A percentile compares a stretch with the other conserved stretches of the same genome.
Conservation (phyloP, 1,140 invertebrate species). For the Portunus trituberculatus region DNA sequence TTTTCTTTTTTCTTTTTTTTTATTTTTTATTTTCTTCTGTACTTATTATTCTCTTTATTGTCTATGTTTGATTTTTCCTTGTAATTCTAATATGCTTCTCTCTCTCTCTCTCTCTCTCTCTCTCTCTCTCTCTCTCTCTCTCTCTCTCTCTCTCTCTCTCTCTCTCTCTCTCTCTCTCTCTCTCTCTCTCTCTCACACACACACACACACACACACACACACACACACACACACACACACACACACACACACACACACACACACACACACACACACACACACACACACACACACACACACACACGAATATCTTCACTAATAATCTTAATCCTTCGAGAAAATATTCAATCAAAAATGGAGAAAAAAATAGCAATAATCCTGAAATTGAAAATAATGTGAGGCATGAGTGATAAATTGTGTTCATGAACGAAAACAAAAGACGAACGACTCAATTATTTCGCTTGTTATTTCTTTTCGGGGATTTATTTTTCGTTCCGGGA, state of each 20-base stretch:
- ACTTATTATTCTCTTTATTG: neutral
- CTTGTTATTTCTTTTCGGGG: neutral
- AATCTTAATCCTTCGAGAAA: neutral
- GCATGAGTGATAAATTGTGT: neutral
- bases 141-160: conserved; percentile 16
- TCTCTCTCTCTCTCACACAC: neutral
- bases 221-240: neutral
- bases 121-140: conserved; percentile 8
- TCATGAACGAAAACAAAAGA: neutral
- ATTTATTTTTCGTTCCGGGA: neutral
- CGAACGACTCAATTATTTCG: neutral
- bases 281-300: neutral
- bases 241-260: neutral
- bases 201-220: neutral
- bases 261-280: neutral
- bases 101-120: neutral
- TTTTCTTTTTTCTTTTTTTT: neutral
- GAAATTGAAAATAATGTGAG: neutral
- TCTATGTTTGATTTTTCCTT: neutral
- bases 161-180: no score
- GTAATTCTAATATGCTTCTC: neutral
- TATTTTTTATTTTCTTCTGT: neutral
- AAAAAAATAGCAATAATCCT: neutral
- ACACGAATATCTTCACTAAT: neutral
- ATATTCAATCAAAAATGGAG: neutral